Evolutionary conservation across 2,888 invertebrate species (phyloP).

Genomic region (Sinelater perroti): DNA sequence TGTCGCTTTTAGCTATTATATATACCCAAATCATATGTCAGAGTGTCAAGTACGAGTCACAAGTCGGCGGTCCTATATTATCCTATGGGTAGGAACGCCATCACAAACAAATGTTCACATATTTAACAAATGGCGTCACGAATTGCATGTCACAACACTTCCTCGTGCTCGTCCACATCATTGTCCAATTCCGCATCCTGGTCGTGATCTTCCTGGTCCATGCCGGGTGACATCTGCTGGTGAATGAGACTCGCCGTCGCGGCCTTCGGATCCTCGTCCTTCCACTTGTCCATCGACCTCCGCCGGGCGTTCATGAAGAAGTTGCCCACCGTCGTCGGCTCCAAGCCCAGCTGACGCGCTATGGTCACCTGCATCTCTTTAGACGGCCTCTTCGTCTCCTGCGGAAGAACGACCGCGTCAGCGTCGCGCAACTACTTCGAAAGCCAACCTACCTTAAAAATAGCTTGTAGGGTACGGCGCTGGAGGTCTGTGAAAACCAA

Average conservation of each 20-base stretch:
- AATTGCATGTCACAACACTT: slow-evolving; percentile 66
- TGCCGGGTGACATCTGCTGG: slow-evolving; percentile 60
- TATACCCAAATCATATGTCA: slow-evolving; percentile 24
- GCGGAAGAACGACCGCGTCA: background rate
- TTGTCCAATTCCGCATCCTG: slow-evolving; percentile 63
- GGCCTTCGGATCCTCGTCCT: slow-evolving; percentile 85
- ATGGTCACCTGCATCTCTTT: slow-evolving; percentile 99
- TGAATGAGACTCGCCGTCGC: slow-evolving; percentile 57
- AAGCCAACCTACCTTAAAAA: slow-evolving; percentile 86
- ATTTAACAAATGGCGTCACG: slow-evolving; percentile 62
- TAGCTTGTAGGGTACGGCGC: slow-evolving; percentile 99
- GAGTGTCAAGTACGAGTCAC: slow-evolving; percentile 42
- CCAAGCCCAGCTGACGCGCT: slow-evolving; percentile 94
- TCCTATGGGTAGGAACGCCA: slow-evolving; percentile 49
- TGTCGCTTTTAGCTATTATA: slow-evolving; percentile 13
- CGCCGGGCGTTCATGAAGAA: slow-evolving; percentile 99
- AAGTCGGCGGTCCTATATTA: slow-evolving; percentile 51
- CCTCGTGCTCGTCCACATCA: slow-evolving; percentile 65
- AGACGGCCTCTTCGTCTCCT: slow-evolving; percentile 99
- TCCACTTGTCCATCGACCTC: slow-evolving; percentile 98
- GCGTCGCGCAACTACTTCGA: background rate
- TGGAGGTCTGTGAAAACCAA: slow-evolving; percentile 99
- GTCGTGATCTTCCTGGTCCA: slow-evolving; percentile 60
- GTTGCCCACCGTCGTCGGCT: slow-evolving; percentile 98
- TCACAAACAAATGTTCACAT: slow-evolving; percentile 59